Base-by-base conservation (phyloP, 2,113 vertebrate species). In the Istiophorus platypterus region DNA sequence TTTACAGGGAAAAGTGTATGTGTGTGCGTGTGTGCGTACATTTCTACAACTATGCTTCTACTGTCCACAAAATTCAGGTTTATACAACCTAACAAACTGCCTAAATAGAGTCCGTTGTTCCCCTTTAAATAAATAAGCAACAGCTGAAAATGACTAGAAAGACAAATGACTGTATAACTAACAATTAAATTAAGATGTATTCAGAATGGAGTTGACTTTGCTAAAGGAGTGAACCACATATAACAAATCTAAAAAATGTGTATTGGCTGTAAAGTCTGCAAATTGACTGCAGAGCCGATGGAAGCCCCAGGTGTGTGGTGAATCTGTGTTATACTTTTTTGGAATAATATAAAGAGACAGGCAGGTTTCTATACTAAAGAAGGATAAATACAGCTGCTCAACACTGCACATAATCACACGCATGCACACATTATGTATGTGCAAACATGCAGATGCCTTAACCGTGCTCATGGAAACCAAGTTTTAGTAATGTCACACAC, bases 361-460 rank as follows among this genome's bases (percentile, higher is more conserved):
- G 3, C 74, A 37, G 66, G 66, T n/a, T 15, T 12, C 42, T 18
- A 20, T 42, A 45, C 11, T 26, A 24, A 54, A n/a, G 24, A 18
- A 61, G 5, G 11, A 65, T 37, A 54, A 76, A 72, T 45, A 45
- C 67, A 72, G 52, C 37, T 67, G 67, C 42, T 72, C 51, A 27
- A 49, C 26, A 34, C 47, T 10, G 49, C 63, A 78, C 77, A 62
- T 49, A 34, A 49, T 41, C 18, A 63, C 52, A 80, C 20, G 54
- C 57, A 45, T 24, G 10, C 31, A 64, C 27, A 42, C 58, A 34
- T 3, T 34, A 15, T 37, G 22, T 9, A 34, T 61, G 54, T 39
- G 42, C 27, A 72, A 64, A 47, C 62, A 56, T 2, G 56, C 31
- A 69, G 29, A 69, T 18, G 12, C 7, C 45, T 49, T n/a, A 6